Percentiles rank a stretch among this genome's conserved stretches.
phyloP scores from a whole-genome alignment of 2,888 invertebrate species.

The Drosophila mimetica region DNA sequence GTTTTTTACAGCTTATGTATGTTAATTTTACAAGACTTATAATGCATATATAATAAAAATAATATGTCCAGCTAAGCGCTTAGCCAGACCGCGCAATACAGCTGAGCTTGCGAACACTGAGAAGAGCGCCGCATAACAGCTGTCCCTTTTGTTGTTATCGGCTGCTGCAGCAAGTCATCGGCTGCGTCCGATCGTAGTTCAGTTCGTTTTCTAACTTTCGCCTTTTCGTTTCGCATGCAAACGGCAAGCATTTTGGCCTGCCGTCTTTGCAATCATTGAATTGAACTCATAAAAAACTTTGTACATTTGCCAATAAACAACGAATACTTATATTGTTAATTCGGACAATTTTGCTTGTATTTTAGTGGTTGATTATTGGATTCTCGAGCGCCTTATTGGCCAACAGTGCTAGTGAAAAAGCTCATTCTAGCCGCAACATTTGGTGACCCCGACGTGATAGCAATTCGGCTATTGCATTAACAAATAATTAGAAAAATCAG shows the following conservation, averaged over 20 bases:
- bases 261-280: background rate
- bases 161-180: background rate
- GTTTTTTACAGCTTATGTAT: too few relatives aligned
- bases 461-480: background rate
- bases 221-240: background rate
- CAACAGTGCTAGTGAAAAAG: background rate
- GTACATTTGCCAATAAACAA: background rate
- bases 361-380: background rate
- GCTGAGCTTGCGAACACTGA: too few relatives aligned
- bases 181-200: background rate
- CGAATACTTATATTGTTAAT: background rate
- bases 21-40: too few relatives aligned
- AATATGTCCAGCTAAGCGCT: too few relatives aligned
- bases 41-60: too few relatives aligned
- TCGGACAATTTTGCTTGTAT: background rate
- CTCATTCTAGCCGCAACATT: background rate
- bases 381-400: too few relatives aligned
- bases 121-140: too few relatives aligned
- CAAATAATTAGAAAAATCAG: too few relatives aligned
- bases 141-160: background rate
- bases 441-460: constrained; percentile 1
- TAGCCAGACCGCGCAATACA: too few relatives aligned
- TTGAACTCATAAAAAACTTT: background rate
- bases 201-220: background rate
- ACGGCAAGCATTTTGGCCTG: background rate